These are phyloP conservation scores for Aleiodes alternator DNA, from an alignment of 2,888 invertebrate species.

Conservation along the genomic window DNA sequence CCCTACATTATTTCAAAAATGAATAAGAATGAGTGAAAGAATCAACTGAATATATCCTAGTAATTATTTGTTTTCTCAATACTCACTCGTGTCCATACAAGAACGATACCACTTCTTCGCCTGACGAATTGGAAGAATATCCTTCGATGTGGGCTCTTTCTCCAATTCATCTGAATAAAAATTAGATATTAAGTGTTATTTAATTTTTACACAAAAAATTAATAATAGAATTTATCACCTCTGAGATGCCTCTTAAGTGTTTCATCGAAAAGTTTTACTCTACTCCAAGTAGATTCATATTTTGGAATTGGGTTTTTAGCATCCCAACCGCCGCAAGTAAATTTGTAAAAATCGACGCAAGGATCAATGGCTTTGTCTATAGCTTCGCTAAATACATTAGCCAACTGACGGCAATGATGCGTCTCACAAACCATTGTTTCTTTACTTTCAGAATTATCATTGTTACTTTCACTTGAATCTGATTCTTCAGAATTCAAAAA, in stretches of 20 bases:
- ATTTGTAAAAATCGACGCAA: slow-evolving; percentile 58
- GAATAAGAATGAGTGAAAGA: background rate
- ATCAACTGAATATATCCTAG: slow-evolving; percentile 40
- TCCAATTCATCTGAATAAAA: slow-evolving; percentile 52
- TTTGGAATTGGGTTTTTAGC: slow-evolving; percentile 54
- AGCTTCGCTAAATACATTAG: too few relatives aligned
- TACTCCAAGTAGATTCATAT: slow-evolving; percentile 52
- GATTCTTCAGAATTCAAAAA: too few relatives aligned
- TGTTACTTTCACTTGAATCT: too few relatives aligned
- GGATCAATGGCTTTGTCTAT: background rate
- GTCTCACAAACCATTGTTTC: too few relatives aligned
- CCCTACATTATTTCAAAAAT: background rate
- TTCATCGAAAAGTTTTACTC: slow-evolving; percentile 46
- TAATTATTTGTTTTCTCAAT: slow-evolving; percentile 42
- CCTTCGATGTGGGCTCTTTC: slow-evolving; percentile 41
- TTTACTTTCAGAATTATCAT: too few relatives aligned
- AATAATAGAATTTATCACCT: slow-evolving; percentile 6
- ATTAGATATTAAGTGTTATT: background rate
- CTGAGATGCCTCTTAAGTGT: slow-evolving; percentile 22
- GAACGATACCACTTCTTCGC: slow-evolving; percentile 59
- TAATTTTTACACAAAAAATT: too few relatives aligned
- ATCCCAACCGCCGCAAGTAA: slow-evolving; percentile 58
- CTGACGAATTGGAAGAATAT: slow-evolving; percentile 57
- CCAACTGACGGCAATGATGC: too few relatives aligned
- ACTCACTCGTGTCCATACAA: slow-evolving; percentile 54